These are phyloP conservation scores for Epinephelus coioides DNA, from an alignment of 2,797 vertebrate species.

Conservation along the genomic window DNA sequence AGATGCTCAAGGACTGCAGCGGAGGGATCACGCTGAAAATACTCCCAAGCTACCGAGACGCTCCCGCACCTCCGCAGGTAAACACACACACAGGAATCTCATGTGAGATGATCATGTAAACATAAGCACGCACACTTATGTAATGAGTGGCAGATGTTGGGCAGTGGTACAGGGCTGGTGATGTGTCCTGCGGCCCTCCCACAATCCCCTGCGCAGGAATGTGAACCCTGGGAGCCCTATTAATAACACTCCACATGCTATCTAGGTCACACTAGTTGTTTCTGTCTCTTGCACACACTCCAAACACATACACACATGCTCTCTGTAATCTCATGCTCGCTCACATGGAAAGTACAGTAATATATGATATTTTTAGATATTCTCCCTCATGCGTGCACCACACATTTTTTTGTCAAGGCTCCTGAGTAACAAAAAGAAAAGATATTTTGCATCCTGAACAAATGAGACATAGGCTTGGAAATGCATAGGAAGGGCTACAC, in stretches of 20 bases:
- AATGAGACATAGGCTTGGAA: constrained; percentile 27
- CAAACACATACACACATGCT: constrained; percentile 39
- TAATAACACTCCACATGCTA: constrained; percentile 85
- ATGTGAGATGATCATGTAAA: constrained; percentile 7
- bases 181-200: constrained; percentile 64
- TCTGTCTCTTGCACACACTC: constrained; percentile 42
- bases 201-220: constrained; percentile 74
- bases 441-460: constrained; percentile 1
- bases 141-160: constrained; percentile 66
- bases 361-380: constrained; percentile 28
- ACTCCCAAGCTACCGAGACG: constrained; percentile 96
- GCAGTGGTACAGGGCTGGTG: constrained; percentile 44
- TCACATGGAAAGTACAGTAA: constrained; percentile 50
- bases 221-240: constrained; percentile 80
- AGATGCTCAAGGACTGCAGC: constrained; percentile 95
- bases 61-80: constrained; percentile 93
- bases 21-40: constrained; percentile 97
- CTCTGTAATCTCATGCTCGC: constrained; percentile 47
- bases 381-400: background rate
- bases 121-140: constrained; percentile 29
- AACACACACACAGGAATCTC: background rate
- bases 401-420: background rate
- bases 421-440: background rate
- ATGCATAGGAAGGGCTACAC: background rate
- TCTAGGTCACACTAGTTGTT: constrained; percentile 78